Percentiles rank a stretch among this genome's conserved stretches.
These are phyloP conservation scores for Lacanobia wlatinum DNA, from an alignment of 2,888 invertebrate genomes.

Conservation along the genomic window DNA sequence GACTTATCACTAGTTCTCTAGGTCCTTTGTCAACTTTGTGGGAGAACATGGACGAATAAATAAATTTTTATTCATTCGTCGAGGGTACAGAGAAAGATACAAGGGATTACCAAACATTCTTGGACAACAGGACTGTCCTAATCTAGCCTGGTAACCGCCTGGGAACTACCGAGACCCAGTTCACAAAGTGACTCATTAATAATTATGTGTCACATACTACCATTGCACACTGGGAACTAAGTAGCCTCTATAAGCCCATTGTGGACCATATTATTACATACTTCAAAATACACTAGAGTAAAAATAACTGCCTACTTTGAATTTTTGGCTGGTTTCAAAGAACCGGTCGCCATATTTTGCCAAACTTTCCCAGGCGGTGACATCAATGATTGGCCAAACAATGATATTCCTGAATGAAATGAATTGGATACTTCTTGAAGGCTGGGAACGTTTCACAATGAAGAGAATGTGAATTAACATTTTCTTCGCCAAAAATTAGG, in stretches of 20 bases:
- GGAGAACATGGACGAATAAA: no score
- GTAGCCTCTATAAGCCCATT: slow-evolving; percentile 30
- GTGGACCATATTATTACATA: slow-evolving; percentile 17
- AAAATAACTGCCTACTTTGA: neutral
- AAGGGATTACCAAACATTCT: no score
- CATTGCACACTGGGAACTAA: slow-evolving; percentile 40
- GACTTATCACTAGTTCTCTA: no score
- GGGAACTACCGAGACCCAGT: slow-evolving; percentile 68
- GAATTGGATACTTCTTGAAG: neutral
- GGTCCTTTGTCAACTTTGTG: no score
- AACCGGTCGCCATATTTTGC: neutral
- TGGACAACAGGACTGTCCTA: slow-evolving; percentile 1
- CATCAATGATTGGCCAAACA: neutral
- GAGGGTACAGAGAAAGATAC: no score
- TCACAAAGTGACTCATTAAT: slow-evolving; percentile 65
- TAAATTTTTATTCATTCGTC: no score
- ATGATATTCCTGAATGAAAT: slow-evolving; percentile 6
- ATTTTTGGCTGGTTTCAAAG: neutral
- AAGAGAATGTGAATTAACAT: neutral
- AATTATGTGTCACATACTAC: slow-evolving; percentile 48
- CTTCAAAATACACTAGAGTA: neutral
- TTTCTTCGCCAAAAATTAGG: neutral
- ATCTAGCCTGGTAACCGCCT: slow-evolving; percentile 53
- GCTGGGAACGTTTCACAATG: neutral
- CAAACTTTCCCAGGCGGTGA: neutral